These are phyloP conservation scores for Suncus etruscus DNA, from an alignment of 2,113 vertebrate genomes.

Conservation along the genomic window DNA sequence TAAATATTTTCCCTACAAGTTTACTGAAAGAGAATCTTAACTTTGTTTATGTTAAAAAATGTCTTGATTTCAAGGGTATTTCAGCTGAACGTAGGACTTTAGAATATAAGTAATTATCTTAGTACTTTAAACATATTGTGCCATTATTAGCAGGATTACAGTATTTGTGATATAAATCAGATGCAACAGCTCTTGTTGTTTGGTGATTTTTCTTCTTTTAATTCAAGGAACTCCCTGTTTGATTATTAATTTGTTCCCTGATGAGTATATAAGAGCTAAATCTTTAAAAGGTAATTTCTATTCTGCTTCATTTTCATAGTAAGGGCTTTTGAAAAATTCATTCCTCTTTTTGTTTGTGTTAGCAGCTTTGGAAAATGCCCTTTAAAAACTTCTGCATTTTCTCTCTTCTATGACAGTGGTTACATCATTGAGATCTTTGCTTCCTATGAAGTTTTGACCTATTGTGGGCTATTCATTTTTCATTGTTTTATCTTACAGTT, in stretches of 20 bases:
- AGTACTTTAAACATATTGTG: not conserved
- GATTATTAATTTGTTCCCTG: too few species aligned
- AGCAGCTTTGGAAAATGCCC: conserved; percentile 31
- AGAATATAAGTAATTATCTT: conserved; percentile 13
- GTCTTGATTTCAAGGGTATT: conserved; percentile 40
- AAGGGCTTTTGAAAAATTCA: too few species aligned
- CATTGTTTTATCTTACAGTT: conserved; percentile 32
- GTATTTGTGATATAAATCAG: conserved; percentile 1
- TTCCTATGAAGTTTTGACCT: conserved; percentile 20
- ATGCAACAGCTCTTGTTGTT: conserved; percentile 6
- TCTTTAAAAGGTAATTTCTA: too few species aligned
- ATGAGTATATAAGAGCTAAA: too few species aligned
- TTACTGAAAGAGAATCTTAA: conserved; percentile 19
- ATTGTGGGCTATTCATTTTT: not conserved
- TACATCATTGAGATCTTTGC: not conserved
- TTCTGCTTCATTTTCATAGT: too few species aligned
- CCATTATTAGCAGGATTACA: not conserved
- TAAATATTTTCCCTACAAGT: conserved; percentile 23
- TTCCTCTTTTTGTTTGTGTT: not conserved
- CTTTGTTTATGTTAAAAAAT: conserved; percentile 13
- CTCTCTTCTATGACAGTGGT: not conserved
- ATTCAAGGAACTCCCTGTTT: not conserved
- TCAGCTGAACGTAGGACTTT: conserved; percentile 59
- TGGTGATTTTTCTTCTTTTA: conserved; percentile 48
- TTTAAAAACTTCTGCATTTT: not conserved